These are phyloP conservation scores for Zaprionus camerounensis DNA, from an alignment of 1,140 invertebrate species.

Conservation along the genomic window DNA sequence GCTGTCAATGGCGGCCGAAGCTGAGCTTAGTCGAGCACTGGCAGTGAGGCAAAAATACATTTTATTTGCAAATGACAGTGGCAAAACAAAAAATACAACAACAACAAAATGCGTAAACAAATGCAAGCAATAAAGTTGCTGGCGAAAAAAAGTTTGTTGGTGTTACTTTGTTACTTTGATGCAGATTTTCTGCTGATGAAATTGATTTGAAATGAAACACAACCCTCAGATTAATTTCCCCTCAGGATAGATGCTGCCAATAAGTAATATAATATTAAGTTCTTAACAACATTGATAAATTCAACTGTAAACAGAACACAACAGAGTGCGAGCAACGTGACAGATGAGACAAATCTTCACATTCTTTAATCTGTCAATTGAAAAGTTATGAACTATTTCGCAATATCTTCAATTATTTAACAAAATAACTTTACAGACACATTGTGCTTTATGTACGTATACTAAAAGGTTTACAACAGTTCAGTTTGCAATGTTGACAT, in stretches of 20 bases:
- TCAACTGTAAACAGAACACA: background rate
- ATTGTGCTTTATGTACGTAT: background rate
- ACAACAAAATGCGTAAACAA: conserved; percentile 26
- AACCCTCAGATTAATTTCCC: conserved; percentile 22
- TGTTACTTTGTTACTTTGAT: conserved; percentile 10
- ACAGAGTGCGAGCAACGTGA: background rate
- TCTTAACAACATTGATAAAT: background rate
- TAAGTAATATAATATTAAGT: background rate
- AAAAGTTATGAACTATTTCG: background rate
- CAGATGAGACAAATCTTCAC: background rate
- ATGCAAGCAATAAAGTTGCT: conserved; percentile 1
- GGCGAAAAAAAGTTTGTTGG: background rate
- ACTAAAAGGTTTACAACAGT: background rate
- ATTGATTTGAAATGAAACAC: conserved; percentile 39
- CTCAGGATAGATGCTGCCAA: background rate
- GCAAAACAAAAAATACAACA: background rate
- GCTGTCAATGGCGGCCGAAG: conserved; percentile 32
- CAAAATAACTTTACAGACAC: background rate
- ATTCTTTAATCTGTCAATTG: background rate
- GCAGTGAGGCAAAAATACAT: conserved; percentile 18
- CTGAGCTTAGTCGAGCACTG: conserved; percentile 22
- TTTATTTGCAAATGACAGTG: conserved; percentile 28
- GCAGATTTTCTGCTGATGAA: conserved; percentile 37
- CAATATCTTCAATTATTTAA: background rate
- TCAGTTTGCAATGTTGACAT: background rate